Percentiles rank a stretch among this genome's conserved stretches.
These are phyloP conservation scores for Drosophila kambysellisi DNA, from an alignment of 2,888 invertebrate genomes.

Conservation along the genomic window DNA sequence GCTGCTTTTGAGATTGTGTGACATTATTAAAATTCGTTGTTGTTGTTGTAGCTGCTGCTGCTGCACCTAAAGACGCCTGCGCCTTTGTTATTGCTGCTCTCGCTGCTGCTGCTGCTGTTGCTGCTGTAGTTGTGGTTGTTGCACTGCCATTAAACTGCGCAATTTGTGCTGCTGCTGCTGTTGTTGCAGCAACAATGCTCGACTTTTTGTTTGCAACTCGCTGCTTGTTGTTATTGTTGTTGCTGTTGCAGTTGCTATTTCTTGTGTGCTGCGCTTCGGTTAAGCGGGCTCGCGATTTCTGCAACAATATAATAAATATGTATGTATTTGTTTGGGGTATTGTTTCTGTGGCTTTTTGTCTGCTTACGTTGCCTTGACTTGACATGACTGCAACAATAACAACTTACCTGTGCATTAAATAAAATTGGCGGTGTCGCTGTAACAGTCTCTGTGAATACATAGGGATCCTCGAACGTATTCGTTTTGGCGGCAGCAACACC, in stretches of 20 bases:
- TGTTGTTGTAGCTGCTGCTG: constrained; percentile 38
- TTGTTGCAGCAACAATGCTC: constrained; percentile 55
- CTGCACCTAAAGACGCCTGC: constrained; percentile 74
- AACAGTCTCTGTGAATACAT: constrained; percentile 85
- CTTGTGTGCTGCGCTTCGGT: constrained; percentile 65
- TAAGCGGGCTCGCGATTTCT: constrained; percentile 82
- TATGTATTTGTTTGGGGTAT: constrained; percentile 16
- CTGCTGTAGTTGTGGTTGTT: constrained; percentile 34
- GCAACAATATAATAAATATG: constrained; percentile 21
- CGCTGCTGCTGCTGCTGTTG: constrained; percentile 34
- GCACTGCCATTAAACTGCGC: constrained; percentile 63
- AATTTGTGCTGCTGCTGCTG: constrained; percentile 30
- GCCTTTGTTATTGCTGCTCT: constrained; percentile 62
- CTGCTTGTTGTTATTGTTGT: constrained; percentile 47
- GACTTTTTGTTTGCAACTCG: constrained; percentile 49
- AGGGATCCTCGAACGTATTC: constrained; percentile 84
- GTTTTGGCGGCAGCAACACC: constrained; percentile 61
- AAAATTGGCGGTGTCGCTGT: constrained; percentile 84
- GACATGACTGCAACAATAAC: background rate
- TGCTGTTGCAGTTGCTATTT: constrained; percentile 47
- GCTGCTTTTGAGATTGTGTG: constrained; percentile 78
- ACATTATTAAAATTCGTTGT: constrained; percentile 79
- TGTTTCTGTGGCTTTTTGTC: constrained; percentile 26
- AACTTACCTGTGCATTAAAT: constrained; percentile 84
- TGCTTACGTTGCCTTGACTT: constrained; percentile 37